Base-by-base conservation (phyloP, 2,888 invertebrate species). In the Ametastegia equiseti region DNA sequence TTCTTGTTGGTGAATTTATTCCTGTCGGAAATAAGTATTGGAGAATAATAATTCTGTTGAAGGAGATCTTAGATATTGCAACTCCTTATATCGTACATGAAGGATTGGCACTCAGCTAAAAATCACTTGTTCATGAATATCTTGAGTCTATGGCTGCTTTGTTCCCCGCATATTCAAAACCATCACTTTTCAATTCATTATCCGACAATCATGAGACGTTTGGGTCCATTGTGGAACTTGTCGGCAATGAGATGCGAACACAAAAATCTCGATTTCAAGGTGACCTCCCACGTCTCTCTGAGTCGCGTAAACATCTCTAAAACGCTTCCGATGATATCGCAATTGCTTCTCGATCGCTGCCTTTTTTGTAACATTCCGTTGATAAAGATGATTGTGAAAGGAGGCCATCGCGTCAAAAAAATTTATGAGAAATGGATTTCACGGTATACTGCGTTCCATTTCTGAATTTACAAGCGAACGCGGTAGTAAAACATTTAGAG, bases 261-360 rank as follows among this genome's bases (percentile, higher is more conserved):
- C 45, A 82, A 83, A 79, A 83, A 84, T 77, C 39, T 45, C 39
- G 80, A 81, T 82, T 78, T 80, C 13, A 82, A 79, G 65, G 65
- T 80, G 15, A 75, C 79, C n/a, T 63, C 77, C 45, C 63, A 73
- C 57, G 45, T 50, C n/a, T 83, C 81, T 19, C 73, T 82, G 39
- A 82, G 79, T 73, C 83, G 78, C 27, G 47, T 50, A 54, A 83
- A 83, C 63, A 83, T 83, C 45, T 81, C 63, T 75, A 82, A 83
- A 81, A 82, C 82, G 15, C 63, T 82, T 30, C 63, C 82, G n/a
- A 80, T 82, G 27, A 82, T 80, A 82, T 23, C 65, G n/a, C 83
- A 83, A 83, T 81, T 83, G 27, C 27, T 36, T 79, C 69, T 78
- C 15, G 82, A 77, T 47, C 77, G 81, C 54, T 39, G 82, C 19